Base-by-base conservation (phyloP, 1,140 invertebrate genomes). In the Dreissena rostriformis region DNA sequence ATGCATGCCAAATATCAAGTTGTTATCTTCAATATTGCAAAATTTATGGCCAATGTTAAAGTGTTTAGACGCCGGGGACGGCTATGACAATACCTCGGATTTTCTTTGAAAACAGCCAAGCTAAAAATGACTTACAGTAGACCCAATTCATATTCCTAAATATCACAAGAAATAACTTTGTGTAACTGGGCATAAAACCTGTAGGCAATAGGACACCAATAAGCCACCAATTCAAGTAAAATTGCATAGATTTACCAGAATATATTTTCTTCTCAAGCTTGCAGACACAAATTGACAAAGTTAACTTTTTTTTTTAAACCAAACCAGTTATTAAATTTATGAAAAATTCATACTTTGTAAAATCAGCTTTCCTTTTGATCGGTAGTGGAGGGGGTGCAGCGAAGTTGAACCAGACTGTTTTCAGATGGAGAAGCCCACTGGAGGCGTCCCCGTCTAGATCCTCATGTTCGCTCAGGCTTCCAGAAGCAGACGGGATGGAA, bases 361-460 rank as follows among this genome's bases (percentile, higher is more conserved):
- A 98, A 93, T 99, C 98, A 81, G 98, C 98, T 94, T 98, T 98
- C 70, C 97, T 95, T 0, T 98, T 98, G 53, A 98, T 98, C 0
- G 98, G 97, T 19, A 97, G 97, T 86, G 97, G 95, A 0, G 98
- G 98, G 1, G 98, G 98, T 0, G 98, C 98, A 24, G 98, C 98
- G 94, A 99, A 99, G 92, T 99, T 99, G 87, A 99, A 98, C 98
- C 98, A 99, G 15, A 98, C 96, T 0, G 96, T 96, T 91, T 97
- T 97, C 8, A 99, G 94, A 90, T 98, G 97, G 63, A 98, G 96
- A 1, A 93, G 89, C 53, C 93, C 93, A 85, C 93, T 93, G 6
- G 94, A 93, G 8, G 93, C 93, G 91, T 94, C 93, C 7, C 93
- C 93, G 79, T 91, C 87, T 15, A 94, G 82, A 12, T 86, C 84